Evolutionary conservation across 2,797 vertebrate species (phyloP).

Genomic region (Brachyalestes nurse): DNA sequence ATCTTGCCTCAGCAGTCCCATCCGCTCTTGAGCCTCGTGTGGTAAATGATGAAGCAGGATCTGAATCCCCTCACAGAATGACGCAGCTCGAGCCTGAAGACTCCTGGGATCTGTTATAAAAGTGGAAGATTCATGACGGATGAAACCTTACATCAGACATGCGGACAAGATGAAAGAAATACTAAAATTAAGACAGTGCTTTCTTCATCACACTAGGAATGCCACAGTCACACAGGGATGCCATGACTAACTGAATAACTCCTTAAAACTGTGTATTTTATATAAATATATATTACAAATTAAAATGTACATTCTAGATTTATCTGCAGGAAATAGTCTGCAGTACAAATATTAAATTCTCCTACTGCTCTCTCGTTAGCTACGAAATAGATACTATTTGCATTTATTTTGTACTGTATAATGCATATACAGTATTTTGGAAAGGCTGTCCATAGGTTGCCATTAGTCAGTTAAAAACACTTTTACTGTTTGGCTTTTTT

Average conservation of each 20-base stretch:
- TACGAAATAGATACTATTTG: too few species aligned
- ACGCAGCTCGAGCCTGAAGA: conserved; percentile 66
- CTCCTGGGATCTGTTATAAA: conserved; percentile 59
- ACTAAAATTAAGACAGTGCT: not conserved
- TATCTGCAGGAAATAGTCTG: not conserved
- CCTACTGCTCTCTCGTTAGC: too few species aligned
- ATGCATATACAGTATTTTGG: too few species aligned
- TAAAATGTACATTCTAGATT: not conserved
- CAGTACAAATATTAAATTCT: not conserved
- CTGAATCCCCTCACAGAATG: conserved; percentile 68
- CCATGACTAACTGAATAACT: not conserved
- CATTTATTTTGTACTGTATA: too few species aligned
- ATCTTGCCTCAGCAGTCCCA: not conserved
- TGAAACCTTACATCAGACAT: not conserved
- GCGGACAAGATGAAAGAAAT: not conserved
- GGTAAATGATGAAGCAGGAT: conserved; percentile 10
- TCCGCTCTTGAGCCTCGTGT: not conserved
- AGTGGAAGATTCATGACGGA: not conserved
- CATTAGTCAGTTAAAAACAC: too few species aligned
- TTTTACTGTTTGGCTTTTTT: too few species aligned
- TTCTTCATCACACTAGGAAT: not conserved
- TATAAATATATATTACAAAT: not conserved
- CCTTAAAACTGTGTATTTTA: not conserved
- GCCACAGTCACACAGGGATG: not conserved
- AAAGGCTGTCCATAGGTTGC: too few species aligned